phyloP scores from a whole-genome alignment of 1,140 invertebrate species.

The Neodiprion lecontei region DNA sequence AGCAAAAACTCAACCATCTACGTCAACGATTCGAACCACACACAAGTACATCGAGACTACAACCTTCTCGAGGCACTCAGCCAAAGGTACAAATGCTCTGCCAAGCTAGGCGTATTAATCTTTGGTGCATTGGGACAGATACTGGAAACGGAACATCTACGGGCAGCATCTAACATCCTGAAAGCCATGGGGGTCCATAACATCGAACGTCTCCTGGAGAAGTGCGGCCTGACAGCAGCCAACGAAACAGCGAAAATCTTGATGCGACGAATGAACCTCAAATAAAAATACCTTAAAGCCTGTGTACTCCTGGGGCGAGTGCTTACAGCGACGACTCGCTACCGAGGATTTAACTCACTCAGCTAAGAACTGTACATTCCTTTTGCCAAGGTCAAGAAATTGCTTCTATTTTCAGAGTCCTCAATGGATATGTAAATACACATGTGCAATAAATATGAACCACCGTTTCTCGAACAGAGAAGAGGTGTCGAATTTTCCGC shows the following conservation, averaged over 20 bases:
- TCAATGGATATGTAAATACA: too few species aligned
- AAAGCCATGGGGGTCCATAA: background rate
- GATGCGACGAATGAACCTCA: background rate
- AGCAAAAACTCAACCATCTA: conserved; percentile 2
- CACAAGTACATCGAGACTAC: background rate
- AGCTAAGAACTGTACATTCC: too few species aligned
- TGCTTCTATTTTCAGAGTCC: too few species aligned
- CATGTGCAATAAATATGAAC: too few species aligned
- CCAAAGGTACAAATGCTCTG: conserved; percentile 1
- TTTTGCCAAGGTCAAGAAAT: too few species aligned
- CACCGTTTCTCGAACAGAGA: too few species aligned
- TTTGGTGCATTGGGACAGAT: conserved; percentile 10
- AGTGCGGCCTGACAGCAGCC: conserved; percentile 3
- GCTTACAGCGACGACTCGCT: too few species aligned
- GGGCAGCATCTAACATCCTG: background rate
- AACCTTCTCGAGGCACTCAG: background rate
- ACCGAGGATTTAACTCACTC: too few species aligned
- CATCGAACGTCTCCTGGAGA: background rate
- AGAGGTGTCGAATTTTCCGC: too few species aligned
- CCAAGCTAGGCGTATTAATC: conserved; percentile 8
- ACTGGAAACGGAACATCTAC: background rate
- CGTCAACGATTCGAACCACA: background rate
- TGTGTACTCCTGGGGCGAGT: too few species aligned
- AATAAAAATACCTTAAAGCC: too few species aligned
- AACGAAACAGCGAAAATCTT: background rate